phyloP scores from a whole-genome alignment of 2,888 invertebrate genomes.

The Clusia tigrina region DNA sequence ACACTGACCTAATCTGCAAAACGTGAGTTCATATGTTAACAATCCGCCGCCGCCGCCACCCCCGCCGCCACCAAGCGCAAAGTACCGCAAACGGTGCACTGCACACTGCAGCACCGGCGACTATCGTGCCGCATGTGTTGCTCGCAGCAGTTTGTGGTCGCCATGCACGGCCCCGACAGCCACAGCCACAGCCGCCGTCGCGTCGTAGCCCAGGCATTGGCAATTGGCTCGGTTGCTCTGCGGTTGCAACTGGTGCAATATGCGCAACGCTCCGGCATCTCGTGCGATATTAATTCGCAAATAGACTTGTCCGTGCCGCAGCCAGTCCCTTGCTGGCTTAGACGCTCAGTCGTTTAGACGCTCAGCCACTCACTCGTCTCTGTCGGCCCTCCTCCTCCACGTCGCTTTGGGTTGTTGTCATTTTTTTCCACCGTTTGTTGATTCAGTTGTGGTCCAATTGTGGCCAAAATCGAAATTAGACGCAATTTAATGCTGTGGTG shows the following conservation, averaged over 20 bases:
- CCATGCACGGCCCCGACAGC: not conserved
- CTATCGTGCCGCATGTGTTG: constrained; percentile 34
- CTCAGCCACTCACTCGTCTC: no score
- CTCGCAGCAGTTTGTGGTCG: constrained; percentile 22
- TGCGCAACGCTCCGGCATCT: not conserved
- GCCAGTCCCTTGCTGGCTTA: no score
- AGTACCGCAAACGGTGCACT: constrained; percentile 23
- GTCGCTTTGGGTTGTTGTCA: not conserved
- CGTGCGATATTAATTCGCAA: constrained; percentile 20
- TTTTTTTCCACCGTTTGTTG: not conserved
- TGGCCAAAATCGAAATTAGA: constrained; percentile 30
- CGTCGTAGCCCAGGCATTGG: not conserved
- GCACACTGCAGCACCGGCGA: constrained; percentile 27
- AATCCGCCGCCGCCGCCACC: no score
- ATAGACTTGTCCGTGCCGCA: constrained; percentile 45
- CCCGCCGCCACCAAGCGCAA: constrained; percentile 17
- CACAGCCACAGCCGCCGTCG: not conserved
- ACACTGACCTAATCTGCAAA: constrained; percentile 34
- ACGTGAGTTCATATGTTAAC: constrained; percentile 41
- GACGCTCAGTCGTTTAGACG: no score
- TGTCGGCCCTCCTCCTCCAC: no score
- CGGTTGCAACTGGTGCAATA: not conserved
- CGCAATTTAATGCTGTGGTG: not conserved
- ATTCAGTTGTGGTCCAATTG: constrained; percentile 40
- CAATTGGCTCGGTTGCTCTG: constrained; percentile 3